These are phyloP conservation scores for Eupithecia subfuscata DNA, from an alignment of 2,888 invertebrate species.

Conservation along the genomic window DNA sequence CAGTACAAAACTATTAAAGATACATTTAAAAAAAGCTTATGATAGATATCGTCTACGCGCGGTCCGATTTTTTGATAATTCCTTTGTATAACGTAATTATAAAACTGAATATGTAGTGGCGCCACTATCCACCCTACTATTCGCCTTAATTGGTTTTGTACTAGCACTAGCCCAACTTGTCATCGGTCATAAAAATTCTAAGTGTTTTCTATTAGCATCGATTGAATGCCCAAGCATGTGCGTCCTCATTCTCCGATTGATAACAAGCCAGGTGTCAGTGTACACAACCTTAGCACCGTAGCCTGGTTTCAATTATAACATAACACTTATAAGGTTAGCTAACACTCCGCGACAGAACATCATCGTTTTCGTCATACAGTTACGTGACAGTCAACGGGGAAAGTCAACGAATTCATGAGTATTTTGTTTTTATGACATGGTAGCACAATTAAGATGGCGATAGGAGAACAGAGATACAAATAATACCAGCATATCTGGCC, in stretches of 20 bases:
- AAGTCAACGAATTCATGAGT: constrained; percentile 45
- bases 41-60: no score
- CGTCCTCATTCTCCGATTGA: constrained; percentile 32
- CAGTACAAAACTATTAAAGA: no score
- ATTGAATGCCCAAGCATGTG: constrained; percentile 19
- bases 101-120: no score
- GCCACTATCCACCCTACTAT: no score
- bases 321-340: constrained; percentile 52
- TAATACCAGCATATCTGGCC: not conserved
- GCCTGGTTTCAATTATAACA: constrained; percentile 63
- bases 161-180: not conserved
- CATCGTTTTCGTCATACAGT: constrained; percentile 60
- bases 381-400: constrained; percentile 53
- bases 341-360: constrained; percentile 51
- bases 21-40: no score
- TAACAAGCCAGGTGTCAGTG: constrained; percentile 30
- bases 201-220: constrained; percentile 22
- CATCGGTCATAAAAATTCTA: not conserved
- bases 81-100: no score
- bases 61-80: no score
- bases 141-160: no score
- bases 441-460: not conserved
- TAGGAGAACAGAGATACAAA: not conserved
- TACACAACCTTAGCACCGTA: constrained; percentile 76
- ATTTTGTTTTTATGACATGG: constrained; percentile 13